Percentiles rank a stretch among this genome's conserved stretches.
Evolutionary conservation across 2,888 invertebrate genomes (phyloP).

Genomic region (Leucophora obtusa): DNA sequence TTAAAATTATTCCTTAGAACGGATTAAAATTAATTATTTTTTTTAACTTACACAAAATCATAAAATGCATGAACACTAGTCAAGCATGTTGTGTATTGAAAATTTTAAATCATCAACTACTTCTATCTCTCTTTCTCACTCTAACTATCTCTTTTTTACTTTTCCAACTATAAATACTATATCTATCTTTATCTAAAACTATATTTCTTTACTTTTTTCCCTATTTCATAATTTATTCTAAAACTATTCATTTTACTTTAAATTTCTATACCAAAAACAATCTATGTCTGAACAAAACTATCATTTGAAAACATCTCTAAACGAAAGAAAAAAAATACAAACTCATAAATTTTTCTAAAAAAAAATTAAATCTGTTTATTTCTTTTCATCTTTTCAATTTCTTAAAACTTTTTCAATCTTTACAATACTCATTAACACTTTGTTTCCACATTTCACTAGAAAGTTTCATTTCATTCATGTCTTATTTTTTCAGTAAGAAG

Average conservation of each 20-base stretch:
- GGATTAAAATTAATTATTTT: slow-evolving; percentile 15
- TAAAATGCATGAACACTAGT: slow-evolving; percentile 76
- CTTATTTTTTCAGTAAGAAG: not conserved
- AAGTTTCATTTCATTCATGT: slow-evolving; percentile 52
- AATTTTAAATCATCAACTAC: slow-evolving; percentile 43
- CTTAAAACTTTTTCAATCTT: slow-evolving; percentile 14
- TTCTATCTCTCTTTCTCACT: slow-evolving; percentile 26
- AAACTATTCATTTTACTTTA: slow-evolving; percentile 16
- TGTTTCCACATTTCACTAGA: slow-evolving; percentile 19
- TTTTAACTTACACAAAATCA: slow-evolving; percentile 51
- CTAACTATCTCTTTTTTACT: not conserved
- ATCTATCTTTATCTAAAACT: too few relatives aligned
- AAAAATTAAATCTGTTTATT: slow-evolving; percentile 48
- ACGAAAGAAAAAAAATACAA: slow-evolving; percentile 50
- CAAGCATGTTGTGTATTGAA: slow-evolving; percentile 68
- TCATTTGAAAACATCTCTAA: slow-evolving; percentile 46
- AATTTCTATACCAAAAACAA: slow-evolving; percentile 25
- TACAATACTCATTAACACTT: slow-evolving; percentile 57
- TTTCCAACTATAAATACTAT: too few relatives aligned
- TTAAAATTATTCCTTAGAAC: not conserved
- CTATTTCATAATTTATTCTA: slow-evolving; percentile 4
- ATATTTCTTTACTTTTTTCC: slow-evolving; percentile 2
- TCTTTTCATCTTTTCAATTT: slow-evolving; percentile 34
- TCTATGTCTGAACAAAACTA: slow-evolving; percentile 6
- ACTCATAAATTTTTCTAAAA: slow-evolving; percentile 49